phyloP scores from a whole-genome alignment of 2,888 invertebrate species.

The Gryllus longicercus region DNA sequence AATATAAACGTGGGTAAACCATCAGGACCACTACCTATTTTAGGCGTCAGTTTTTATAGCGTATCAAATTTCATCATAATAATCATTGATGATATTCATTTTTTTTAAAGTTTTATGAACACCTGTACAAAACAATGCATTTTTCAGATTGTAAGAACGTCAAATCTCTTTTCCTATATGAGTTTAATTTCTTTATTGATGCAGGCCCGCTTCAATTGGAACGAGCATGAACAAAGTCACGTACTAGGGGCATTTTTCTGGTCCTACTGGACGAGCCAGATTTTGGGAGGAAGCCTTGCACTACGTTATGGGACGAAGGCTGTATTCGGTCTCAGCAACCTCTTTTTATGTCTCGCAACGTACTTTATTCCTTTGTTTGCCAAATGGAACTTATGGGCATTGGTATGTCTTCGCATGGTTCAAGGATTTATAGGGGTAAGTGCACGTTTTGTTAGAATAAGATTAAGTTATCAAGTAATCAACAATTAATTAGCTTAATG shows the following conservation, averaged over 20 bases:
- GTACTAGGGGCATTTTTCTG: conserved; percentile 68
- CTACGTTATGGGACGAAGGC: conserved; percentile 67
- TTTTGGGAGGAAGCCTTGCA: conserved; percentile 68
- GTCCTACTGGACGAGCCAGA: conserved; percentile 66
- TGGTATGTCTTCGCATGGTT: conserved; percentile 59
- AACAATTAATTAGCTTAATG: no score
- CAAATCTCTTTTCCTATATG: no score
- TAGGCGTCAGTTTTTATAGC: no score
- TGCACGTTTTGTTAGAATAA: neutral
- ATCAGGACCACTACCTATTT: no score
- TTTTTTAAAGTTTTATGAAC: no score
- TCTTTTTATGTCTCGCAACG: conserved; percentile 60
- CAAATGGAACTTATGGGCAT: conserved; percentile 53
- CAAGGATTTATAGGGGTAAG: conserved; percentile 68
- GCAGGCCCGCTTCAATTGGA: conserved; percentile 54
- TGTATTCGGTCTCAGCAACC: conserved; percentile 64
- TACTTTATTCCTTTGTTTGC: conserved; percentile 63
- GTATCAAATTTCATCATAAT: no score
- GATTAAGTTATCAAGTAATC: no score
- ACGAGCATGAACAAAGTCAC: conserved; percentile 60
- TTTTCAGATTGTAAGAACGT: no score
- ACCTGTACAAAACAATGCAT: no score
- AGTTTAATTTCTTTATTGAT: no score
- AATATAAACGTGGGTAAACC: no score
- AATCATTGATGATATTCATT: no score